Percentiles rank a stretch among this genome's conserved stretches.
These are phyloP conservation scores for Himalopsyche tibetana DNA, from an alignment of 2,888 invertebrate genomes.

Conservation along the genomic window DNA sequence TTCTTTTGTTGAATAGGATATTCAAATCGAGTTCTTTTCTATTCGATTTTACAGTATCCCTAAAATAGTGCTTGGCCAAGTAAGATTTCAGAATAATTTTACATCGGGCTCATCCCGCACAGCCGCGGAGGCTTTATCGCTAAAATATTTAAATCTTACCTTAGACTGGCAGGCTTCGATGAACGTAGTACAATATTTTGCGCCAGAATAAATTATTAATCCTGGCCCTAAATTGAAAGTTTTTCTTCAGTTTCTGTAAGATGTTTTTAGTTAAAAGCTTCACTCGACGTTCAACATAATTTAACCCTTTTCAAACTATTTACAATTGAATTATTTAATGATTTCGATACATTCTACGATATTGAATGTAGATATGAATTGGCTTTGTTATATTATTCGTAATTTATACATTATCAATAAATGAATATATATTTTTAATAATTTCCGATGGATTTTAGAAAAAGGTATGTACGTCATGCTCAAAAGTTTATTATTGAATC, in stretches of 20 bases:
- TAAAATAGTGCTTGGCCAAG: conserved; percentile 7
- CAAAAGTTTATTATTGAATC: too few relatives aligned
- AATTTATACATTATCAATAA: too few relatives aligned
- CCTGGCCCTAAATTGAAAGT: background rate
- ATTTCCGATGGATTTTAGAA: too few relatives aligned
- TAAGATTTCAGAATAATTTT: conserved; percentile 20
- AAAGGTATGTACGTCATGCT: too few relatives aligned
- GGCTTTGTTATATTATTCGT: too few relatives aligned
- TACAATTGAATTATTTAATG: too few relatives aligned
- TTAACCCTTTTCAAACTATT: background rate
- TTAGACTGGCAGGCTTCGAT: conserved; percentile 16
- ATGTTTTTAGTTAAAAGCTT: background rate
- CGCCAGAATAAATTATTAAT: conserved; percentile 11
- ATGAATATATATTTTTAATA: too few relatives aligned
- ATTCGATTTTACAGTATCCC: background rate
- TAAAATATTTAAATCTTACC: conserved; percentile 18
- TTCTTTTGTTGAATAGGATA: background rate
- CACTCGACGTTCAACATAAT: background rate
- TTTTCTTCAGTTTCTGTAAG: background rate
- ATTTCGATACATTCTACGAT: too few relatives aligned
- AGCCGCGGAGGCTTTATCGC: conserved; percentile 27
- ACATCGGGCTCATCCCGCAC: background rate
- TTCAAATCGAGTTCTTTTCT: background rate
- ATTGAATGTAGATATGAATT: too few relatives aligned
- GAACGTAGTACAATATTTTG: conserved; percentile 6